Evolutionary conservation across 1,140 invertebrate species (phyloP), one percentile per base, ranked within the genome.

Genomic region (Rhopalosiphum maidis): DNA sequence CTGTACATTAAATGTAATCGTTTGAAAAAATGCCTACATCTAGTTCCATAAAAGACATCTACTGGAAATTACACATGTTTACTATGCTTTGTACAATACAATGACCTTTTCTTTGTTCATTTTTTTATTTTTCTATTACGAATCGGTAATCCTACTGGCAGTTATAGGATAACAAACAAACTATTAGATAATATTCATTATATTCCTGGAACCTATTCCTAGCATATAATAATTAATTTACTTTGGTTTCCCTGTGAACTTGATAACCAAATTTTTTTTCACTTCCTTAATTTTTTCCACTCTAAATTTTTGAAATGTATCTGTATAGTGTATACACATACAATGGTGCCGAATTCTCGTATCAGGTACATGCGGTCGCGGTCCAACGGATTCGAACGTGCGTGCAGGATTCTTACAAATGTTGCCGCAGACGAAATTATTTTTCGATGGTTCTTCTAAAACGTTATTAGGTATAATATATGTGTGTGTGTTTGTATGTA

Each of bases 381-480:
- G 87, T 89, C 87, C 87, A 54, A 54, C 87, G 22, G 86, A 22
- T 89, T 54, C 83, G 41, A 54, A 89, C 87, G 87, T 89, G 87
- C 88, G 51, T 55, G 51, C 51, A 89, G 48, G 88, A 89, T 89
- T 89, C 51, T 51, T 55, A 35, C 35, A 48, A 87, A 87, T 87
- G 30, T 87, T 89, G 18, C 46, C n/a, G 35, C 48, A 48, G 22
- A 23, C 11, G n/a, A 89, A 89, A 89, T 89, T 54, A 89, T 51
- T 54, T 89, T 35, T 89, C n/a, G 30, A 23, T n/a, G 48, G 87
- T 54, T 23, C 2, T 48, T 37, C n/a, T 54, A 54, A 89, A 89
- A 54, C 48, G 87, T 54, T 89, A 25, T 86, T 46, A 89, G 21
- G 48, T 89, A 54, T 51, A 54, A 51, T 30, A 41, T 11, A 41